Base-by-base conservation (phyloP, 2,113 vertebrate species). In the Psettodes erumei region DNA sequence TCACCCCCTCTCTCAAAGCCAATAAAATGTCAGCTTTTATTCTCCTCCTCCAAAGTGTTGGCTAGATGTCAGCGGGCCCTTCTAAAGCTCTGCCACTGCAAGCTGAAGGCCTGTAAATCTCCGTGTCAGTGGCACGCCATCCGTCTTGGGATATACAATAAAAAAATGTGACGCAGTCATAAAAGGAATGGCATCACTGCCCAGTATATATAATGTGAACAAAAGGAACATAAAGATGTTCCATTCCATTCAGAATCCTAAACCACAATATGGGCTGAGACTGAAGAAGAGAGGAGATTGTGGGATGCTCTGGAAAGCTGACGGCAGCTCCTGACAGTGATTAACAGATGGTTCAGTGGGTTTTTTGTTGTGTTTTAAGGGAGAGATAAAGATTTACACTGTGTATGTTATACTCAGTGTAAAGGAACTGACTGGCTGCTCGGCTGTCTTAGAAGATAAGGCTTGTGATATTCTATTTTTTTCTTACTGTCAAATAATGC, bases 1-100 rank as follows among this genome's bases (percentile, higher is more conserved):
- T 87, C 83, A 90, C 84, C 88, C 75, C 80, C 80, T 85, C 90
- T 90, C 89, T 90, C 66, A 83, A 90, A 94, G 93, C 94, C 94
- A 95, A 93, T 95, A 94, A 95, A 95, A 93, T 88, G 94, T 94
- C 94, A 93, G 92, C 93, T 91, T 94, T 94, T 93, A 92, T 93
- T 92, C 91, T 93, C 87, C 90, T 90, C 93, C 89, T 90, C 93
- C 90, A 91, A 92, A 91, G 88, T 90, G 91, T 91, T 94, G 94
- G 94, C 94, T 92, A 77, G 85, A 91, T 92, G 93, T 94, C 93
- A 94, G 91, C 89, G 82, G 86, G 90, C 88, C 91, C 88, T 91
- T 94, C 93, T 94, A 92, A 92, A 94, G 92, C 89, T 87, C 86
- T 91, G 91, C 93, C 92, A 92, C 88, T 87, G 90, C 89, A 77